These are phyloP conservation scores for Gymnarchus niloticus DNA, from an alignment of 2,113 vertebrate species.

Conservation along the genomic window DNA sequence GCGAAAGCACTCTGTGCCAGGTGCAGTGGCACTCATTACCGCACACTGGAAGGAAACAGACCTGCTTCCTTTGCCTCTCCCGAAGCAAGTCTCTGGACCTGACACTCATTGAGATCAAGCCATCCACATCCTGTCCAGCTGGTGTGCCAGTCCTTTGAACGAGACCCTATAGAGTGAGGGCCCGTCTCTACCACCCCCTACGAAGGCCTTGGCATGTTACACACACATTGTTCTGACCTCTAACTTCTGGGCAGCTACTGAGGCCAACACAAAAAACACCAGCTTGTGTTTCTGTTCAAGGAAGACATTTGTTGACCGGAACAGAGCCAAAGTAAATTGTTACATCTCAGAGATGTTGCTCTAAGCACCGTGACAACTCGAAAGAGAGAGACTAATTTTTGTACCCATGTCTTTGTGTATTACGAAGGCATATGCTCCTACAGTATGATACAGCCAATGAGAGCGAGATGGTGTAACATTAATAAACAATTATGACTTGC, in stretches of 20 bases:
- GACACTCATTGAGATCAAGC: constrained; percentile 24
- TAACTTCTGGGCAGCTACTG: neutral
- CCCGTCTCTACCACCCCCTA: too few species aligned
- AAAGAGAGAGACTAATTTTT: too few species aligned
- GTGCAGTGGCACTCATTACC: constrained; percentile 45
- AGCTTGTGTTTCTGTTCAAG: neutral
- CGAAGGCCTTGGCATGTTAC: neutral
- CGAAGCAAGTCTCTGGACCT: neutral
- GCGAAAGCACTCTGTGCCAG: constrained; percentile 33
- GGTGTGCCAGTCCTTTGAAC: constrained; percentile 7
- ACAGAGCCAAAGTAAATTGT: neutral
- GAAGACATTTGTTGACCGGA: neutral
- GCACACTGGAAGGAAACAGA: constrained; percentile 33
- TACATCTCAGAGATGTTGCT: neutral
- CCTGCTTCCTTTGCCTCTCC: neutral
- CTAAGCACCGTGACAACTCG: too few species aligned
- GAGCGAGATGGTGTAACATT: too few species aligned
- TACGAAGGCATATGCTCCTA: too few species aligned
- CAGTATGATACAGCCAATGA: too few species aligned
- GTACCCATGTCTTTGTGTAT: neutral
- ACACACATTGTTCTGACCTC: neutral
- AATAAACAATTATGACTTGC: neutral
- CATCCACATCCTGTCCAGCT: constrained; percentile 25
- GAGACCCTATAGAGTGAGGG: neutral
- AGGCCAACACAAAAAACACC: neutral